Conservation (phyloP, 2,888 invertebrate species). For the Charanyca ferruginea region DNA sequence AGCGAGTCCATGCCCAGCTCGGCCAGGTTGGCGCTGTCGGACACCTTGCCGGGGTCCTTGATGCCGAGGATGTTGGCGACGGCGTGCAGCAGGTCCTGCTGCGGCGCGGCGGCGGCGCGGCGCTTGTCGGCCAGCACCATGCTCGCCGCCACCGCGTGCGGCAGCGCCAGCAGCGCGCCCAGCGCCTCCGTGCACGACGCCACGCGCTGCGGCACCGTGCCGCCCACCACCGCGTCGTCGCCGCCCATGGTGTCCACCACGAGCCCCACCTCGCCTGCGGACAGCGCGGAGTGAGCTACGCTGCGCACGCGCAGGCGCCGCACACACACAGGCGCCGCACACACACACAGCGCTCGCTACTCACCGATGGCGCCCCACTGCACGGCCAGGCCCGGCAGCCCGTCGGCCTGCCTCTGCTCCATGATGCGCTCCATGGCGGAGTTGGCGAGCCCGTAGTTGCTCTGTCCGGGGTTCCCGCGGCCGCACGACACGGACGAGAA, state of each 20-base stretch:
- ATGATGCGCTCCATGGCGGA: conserved; percentile 99
- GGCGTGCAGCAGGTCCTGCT: conserved; percentile 92
- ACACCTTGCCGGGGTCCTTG: conserved; percentile 95
- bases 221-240: conserved; percentile 98
- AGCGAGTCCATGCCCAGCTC: conserved; percentile 99
- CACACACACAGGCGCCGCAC: no score
- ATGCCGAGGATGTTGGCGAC: conserved; percentile 97
- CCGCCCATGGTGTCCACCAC: conserved; percentile 97
- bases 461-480: conserved; percentile 98
- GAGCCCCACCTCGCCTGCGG: conserved; percentile 96
- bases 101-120: conserved; percentile 91
- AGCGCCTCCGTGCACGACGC: conserved; percentile 97
- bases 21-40: conserved; percentile 95
- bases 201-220: conserved; percentile 98
- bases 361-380: conserved; percentile 99
- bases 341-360: no score
- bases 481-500: conserved; percentile 99
- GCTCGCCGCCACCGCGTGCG: conserved; percentile 95
- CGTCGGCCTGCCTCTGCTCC: conserved; percentile 95
- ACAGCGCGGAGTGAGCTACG: no score
- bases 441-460: conserved; percentile 99
- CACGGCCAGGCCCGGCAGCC: conserved; percentile 97
- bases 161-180: conserved; percentile 97
- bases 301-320: no score
- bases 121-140: conserved; percentile 97